Evolutionary conservation across 2,797 vertebrate species (phyloP).

Genomic region (Okamejei kenojei): DNA sequence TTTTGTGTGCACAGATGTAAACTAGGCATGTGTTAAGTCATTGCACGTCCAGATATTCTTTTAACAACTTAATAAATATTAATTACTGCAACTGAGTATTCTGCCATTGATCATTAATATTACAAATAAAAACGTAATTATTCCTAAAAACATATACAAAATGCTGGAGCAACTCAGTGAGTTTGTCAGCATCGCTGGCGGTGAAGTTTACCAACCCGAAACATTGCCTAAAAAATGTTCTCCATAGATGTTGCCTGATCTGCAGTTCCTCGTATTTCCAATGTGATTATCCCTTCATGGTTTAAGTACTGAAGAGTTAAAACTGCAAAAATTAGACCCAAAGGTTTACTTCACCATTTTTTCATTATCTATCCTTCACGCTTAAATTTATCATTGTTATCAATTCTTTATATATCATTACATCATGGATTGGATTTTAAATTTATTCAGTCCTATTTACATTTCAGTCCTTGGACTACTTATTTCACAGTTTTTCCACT

Average conservation of each 20-base stretch:
- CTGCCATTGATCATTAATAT: too few relatives aligned
- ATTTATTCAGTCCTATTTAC: not conserved
- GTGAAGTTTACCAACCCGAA: too few relatives aligned
- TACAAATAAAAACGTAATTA: not conserved
- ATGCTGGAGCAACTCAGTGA: too few relatives aligned
- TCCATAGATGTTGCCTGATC: too few relatives aligned
- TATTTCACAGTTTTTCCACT: not conserved
- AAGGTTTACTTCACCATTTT: not conserved
- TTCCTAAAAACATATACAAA: not conserved
- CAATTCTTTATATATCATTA: not conserved
- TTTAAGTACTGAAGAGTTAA: not conserved
- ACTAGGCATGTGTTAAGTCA: too few relatives aligned
- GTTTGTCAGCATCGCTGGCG: too few relatives aligned
- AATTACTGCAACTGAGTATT: too few relatives aligned
- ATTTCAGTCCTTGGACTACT: not conserved
- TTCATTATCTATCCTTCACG: not conserved
- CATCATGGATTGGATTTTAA: not conserved
- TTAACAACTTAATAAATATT: too few relatives aligned
- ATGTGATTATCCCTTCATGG: not conserved
- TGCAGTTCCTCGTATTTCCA: too few relatives aligned
- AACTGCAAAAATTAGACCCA: not conserved
- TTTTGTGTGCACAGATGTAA: too few relatives aligned
- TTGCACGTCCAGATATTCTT: too few relatives aligned
- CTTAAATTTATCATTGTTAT: not conserved
- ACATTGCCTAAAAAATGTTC: too few relatives aligned